Base-by-base conservation (phyloP, 2,888 invertebrate genomes). In the Piscicola geometra region DNA sequence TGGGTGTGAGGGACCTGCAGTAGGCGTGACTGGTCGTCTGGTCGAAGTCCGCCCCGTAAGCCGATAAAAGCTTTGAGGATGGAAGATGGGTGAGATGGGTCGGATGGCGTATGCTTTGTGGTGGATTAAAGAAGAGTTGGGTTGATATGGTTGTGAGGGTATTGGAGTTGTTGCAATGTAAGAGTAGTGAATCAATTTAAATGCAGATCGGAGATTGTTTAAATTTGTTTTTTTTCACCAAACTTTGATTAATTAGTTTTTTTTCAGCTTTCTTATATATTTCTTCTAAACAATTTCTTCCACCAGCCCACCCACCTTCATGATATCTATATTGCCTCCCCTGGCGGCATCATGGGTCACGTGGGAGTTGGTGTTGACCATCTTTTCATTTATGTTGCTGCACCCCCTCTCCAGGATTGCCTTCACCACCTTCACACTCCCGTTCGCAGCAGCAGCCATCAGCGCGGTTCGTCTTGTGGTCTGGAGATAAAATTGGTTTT, bases 341-440 rank as follows among this genome's bases (percentile, higher is more conserved):
- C 80, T 80, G 12, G 85, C 85, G 36, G 85, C 85, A 78, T 83
- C 83, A 77, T 86, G 86, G 36, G 82, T 81, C 9, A 84, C 85
- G 78, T 82, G 82, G 72, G 81, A 81, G 56, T 82, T 82, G 50
- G 81, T 81, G 21, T 81, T 79, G 71, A 83, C 82, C 36, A 82
- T 79, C 2, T 79, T 74, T 67, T 79, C 76, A 78, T 84, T 82
- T 0, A 84, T 81, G 28, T 80, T 81, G 60, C 25, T 71, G 77
- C 80, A 77, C 1, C 83, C 84, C 41, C 80, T 81, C 73, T 82
- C 82, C 25, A 86, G 77, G 41, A 86, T 82, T 12, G 83, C 83
- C 47, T 81, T 76, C 25, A 82, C 83, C 41, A 86, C 83, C 68
- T 82, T 82, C n/a, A 79, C 81, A 79, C 83, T 84, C 3, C 86